These are phyloP conservation scores for Pseudorhombus dupliciocellatus DNA, from an alignment of 2,113 vertebrate species.

Conservation along the genomic window DNA sequence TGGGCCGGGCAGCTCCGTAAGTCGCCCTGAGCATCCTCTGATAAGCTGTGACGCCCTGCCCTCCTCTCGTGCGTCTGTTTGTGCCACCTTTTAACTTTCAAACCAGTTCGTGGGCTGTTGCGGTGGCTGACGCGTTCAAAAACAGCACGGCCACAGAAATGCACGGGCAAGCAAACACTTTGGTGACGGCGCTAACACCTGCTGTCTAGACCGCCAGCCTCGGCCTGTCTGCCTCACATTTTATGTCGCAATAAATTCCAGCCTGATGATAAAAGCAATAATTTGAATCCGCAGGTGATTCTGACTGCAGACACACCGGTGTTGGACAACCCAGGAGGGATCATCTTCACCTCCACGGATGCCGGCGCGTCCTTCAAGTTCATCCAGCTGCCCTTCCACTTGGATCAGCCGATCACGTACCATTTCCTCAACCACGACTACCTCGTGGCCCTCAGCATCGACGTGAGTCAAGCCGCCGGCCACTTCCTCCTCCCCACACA, in stretches of 20 bases:
- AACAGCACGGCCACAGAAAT: background rate
- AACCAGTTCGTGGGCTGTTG: background rate
- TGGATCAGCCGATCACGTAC: conserved; percentile 79
- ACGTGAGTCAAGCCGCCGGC: conserved; percentile 67
- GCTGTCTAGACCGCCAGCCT: too few species aligned
- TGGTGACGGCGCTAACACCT: background rate
- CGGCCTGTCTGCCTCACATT: too few species aligned
- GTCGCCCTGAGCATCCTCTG: background rate
- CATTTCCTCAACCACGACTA: conserved; percentile 78
- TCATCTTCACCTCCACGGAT: conserved; percentile 81
- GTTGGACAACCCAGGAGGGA: conserved; percentile 69
- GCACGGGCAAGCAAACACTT: background rate
- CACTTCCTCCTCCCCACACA: background rate
- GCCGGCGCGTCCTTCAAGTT: conserved; percentile 78
- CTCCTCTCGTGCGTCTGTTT: background rate
- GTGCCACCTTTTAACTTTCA: background rate
- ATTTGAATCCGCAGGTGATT: conserved; percentile 75
- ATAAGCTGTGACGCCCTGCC: background rate
- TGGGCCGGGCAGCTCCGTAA: conserved; percentile 81
- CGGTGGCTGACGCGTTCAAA: background rate
- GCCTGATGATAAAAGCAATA: too few species aligned
- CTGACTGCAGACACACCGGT: conserved; percentile 75
- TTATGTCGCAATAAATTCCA: too few species aligned
- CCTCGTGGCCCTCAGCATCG: conserved; percentile 79
- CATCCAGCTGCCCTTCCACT: conserved; percentile 80